Percentiles rank a stretch among this genome's conserved stretches.
Conservation (phyloP, 2,888 invertebrate genomes). For the Keiferia lycopersicella region DNA sequence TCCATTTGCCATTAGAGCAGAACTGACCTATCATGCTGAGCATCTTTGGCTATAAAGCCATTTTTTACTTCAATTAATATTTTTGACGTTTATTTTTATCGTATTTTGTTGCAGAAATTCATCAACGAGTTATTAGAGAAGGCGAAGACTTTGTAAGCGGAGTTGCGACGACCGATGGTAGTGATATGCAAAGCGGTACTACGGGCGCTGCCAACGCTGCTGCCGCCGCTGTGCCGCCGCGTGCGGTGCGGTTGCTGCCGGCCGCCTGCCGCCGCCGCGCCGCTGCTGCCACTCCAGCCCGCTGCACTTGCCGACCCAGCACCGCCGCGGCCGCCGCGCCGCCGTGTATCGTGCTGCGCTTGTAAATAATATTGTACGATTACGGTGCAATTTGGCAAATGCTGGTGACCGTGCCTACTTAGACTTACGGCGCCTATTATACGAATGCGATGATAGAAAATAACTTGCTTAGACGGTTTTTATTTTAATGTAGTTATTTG, state of each 20-base stretch:
- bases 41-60: too few relatives aligned
- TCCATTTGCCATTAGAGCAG: too few relatives aligned
- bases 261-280: neutral
- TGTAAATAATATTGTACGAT: conserved; percentile 15
- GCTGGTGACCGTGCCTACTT: conserved; percentile 12
- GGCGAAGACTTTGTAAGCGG: conserved; percentile 90
- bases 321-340: neutral
- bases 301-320: neutral
- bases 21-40: too few relatives aligned
- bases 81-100: conserved; percentile 4
- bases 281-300: neutral
- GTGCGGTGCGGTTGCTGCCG: neutral
- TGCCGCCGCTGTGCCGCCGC: neutral
- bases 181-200: neutral
- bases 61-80: too few relatives aligned
- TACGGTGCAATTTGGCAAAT: conserved; percentile 1
- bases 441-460: conserved; percentile 7
- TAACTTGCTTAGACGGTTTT: neutral
- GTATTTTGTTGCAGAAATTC: conserved; percentile 87
- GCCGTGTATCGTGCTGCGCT: neutral
- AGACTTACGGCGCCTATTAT: conserved; percentile 3
- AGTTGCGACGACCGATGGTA: conserved; percentile 38
- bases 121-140: conserved; percentile 94
- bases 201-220: neutral
- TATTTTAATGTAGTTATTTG: conserved; percentile 1